Conservation (phyloP, 2,113 vertebrate species). For the Callipepla californica region DNA sequence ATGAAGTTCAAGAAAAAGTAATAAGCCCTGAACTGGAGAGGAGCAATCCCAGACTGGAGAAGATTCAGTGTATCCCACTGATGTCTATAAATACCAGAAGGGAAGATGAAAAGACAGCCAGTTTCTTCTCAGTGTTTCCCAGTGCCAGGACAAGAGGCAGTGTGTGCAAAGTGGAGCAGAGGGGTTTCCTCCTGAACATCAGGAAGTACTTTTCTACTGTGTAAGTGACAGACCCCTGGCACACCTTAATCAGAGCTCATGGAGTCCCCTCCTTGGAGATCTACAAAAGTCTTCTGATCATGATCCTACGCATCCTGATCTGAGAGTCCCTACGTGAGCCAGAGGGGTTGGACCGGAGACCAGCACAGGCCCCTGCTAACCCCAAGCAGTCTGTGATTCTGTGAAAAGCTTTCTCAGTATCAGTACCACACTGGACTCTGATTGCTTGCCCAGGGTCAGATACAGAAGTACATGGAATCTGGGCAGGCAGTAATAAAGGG, state of each 20-base stretch:
- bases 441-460: not conserved
- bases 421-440: not conserved
- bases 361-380: not conserved
- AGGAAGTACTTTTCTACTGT: not conserved
- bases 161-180: not conserved
- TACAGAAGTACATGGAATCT: not conserved
- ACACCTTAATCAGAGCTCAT: not conserved
- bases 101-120: not conserved
- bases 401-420: not conserved
- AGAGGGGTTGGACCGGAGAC: not conserved
- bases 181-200: not conserved
- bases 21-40: not conserved
- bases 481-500: not conserved
- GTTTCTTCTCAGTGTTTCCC: not conserved
- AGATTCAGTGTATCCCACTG: not conserved
- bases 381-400: not conserved
- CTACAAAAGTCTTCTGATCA: not conserved
- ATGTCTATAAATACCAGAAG: no score
- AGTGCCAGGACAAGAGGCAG: not conserved
- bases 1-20: not conserved
- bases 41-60: not conserved
- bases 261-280: not conserved
- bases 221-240: not conserved
- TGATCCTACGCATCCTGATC: not conserved
- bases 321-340: not conserved